Conservation (phyloP, 2,113 vertebrate species). For the Ochotona princeps region DNA sequence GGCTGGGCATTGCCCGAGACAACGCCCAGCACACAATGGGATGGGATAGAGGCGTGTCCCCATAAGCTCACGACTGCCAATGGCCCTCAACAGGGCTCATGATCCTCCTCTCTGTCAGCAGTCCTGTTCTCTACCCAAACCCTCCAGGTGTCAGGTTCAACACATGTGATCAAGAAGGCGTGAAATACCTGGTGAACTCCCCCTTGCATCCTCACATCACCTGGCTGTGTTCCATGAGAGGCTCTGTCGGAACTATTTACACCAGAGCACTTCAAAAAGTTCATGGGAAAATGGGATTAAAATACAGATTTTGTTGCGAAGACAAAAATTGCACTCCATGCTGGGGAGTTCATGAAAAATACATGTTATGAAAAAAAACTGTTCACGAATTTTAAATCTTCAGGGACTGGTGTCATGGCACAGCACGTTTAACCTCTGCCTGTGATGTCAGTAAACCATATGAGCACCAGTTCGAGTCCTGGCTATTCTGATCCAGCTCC, state of each 20-base stretch:
- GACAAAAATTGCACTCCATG: no score
- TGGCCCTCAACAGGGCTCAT: fast-evolving
- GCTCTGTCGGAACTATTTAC: fast-evolving
- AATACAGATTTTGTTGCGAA: no score
- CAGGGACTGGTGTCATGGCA: no score
- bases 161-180: not conserved
- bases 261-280: no score
- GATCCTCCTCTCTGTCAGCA: not conserved
- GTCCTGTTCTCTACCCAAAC: not conserved
- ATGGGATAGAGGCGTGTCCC: not conserved
- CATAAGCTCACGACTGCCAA: not conserved
- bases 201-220: not conserved
- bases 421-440: no score
- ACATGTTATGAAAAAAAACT: no score
- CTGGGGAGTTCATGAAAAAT: no score
- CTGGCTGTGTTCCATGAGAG: not conserved
- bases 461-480: no score
- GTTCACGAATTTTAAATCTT: no score
- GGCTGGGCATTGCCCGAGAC: not conserved
- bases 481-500: no score
- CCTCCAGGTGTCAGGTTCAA: not conserved
- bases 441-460: no score
- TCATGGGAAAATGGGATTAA: no score
- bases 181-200: not conserved
- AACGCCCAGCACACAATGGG: not conserved